Evolutionary conservation across 2,888 invertebrate genomes (phyloP), one percentile per base, ranked within the genome.

Genomic region (Nowickia ferox): DNA sequence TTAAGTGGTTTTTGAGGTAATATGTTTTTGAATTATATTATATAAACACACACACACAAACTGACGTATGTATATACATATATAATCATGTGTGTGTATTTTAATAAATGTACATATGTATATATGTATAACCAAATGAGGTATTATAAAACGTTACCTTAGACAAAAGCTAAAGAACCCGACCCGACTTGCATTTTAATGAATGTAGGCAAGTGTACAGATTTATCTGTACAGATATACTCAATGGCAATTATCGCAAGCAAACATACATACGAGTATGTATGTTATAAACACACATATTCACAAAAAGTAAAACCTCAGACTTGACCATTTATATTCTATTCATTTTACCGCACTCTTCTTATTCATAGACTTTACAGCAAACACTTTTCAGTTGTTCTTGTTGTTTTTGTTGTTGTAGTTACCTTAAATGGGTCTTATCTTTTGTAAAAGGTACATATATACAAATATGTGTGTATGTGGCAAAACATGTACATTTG

Each of bases 181-280:
- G 89, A 88, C 87, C 89, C 88, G 89, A 88, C 89, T 90, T 90
- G 90, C 90, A 90, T 90, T 90, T 91, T 91, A 92, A 92, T 91
- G 90, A 89, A 90, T 89, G 89, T 91, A 90, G 13, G 44, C 13
- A 44, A 51, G 61, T 42, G 11, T 44, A 65, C 9, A 46, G 51
- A 71, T 57, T 68, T 65, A 69, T 68, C 44, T 68, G 30, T 61
- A 38, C 53, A 38, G n/a, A 72, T 72, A 72, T 89, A 90, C 90
- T 91, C 91, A 91, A 90, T 90, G 90, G 92, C 91, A 91, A 92
- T 92, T 92, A 91, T 92, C 91, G 91, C 91, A 89, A 91, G 89
- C 90, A 91, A 91, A 91, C 90, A 91, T 71, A 72, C 89, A n/a
- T n/a, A n/a, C n/a, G n/a, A n/a, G n/a, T n/a, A n/a, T n/a, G n/a